Evolutionary conservation across 2,888 invertebrate genomes (phyloP).

Genomic region (Himalopsyche tibetana): DNA sequence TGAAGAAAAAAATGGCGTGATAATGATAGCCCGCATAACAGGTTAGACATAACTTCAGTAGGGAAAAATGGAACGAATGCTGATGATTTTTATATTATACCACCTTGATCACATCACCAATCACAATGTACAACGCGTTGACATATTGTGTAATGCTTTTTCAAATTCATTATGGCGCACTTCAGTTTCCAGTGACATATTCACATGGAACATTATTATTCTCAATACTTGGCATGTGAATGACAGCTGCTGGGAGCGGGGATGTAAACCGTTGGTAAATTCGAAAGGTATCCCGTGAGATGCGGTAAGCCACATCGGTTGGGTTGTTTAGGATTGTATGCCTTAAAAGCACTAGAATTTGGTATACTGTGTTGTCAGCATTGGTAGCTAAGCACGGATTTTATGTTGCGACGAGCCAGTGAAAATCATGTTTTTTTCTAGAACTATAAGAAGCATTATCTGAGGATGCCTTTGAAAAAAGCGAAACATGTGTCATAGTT

Average conservation of each 20-base stretch:
- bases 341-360: not conserved
- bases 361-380: not conserved
- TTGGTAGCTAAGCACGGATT: no score
- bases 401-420: no score
- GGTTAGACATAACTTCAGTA: no score
- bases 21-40: no score
- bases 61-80: no score
- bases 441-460: no score
- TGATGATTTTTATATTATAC: not conserved
- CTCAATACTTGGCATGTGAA: slow-evolving; percentile 24
- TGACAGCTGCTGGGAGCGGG: not conserved
- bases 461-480: no score
- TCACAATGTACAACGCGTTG: not conserved
- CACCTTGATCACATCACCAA: not conserved
- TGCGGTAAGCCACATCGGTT: not conserved
- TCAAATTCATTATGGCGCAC: not conserved
- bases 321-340: slow-evolving; percentile 31
- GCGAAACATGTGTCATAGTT: no score
- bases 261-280: not conserved
- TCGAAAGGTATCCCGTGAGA: slow-evolving; percentile 31
- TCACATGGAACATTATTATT: slow-evolving; percentile 2
- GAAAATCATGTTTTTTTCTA: no score
- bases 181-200: not conserved
- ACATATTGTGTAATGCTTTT: not conserved
- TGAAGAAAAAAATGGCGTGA: no score